Conservation (phyloP, 2,888 invertebrate species). For the Nemotelus nigrinus region DNA sequence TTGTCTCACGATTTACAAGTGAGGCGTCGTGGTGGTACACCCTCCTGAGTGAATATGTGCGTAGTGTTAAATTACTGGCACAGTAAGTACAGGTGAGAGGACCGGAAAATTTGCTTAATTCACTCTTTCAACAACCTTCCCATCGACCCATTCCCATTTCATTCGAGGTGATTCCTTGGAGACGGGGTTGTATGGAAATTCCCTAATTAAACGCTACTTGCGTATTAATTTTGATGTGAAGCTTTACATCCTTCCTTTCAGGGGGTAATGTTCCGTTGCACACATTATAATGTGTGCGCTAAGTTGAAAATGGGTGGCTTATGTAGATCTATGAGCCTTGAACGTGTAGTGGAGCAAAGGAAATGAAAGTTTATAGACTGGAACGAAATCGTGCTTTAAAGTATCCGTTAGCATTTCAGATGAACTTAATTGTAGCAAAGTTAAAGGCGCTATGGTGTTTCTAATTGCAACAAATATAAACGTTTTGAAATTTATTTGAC, state of each 20-base stretch:
- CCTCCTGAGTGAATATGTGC: no score
- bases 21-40: neutral
- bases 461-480: neutral
- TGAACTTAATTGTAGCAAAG: no score
- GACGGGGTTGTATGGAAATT: neutral
- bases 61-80: no score
- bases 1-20: conserved; percentile 25
- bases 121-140: neutral
- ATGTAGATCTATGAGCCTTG: no score
- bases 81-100: neutral
- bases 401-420: no score
- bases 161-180: neutral
- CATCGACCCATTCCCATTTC: neutral
- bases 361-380: neutral
- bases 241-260: conserved; percentile 29
- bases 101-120: neutral
- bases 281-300: conserved; percentile 21
- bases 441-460: conserved; percentile 8
- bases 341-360: neutral
- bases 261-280: conserved; percentile 40
- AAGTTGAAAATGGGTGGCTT: conserved; percentile 34
- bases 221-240: conserved; percentile 34
- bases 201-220: conserved; percentile 40
- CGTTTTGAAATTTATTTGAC: neutral
- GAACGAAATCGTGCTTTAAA: no score